Evolutionary conservation across 2,797 vertebrate genomes (phyloP).

Genomic region (Remorina albescens): DNA sequence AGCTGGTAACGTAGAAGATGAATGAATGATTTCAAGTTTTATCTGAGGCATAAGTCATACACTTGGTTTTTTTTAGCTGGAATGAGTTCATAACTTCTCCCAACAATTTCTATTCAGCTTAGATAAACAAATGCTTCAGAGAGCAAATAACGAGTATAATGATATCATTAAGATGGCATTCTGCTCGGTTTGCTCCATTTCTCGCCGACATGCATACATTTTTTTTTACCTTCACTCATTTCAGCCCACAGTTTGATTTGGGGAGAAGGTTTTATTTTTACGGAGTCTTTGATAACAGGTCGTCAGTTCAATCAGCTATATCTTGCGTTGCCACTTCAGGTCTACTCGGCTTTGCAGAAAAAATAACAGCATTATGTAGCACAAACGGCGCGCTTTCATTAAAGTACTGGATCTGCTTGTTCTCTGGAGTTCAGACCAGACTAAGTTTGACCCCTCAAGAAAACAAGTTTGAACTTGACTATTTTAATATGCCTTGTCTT

Average conservation of each 20-base stretch:
- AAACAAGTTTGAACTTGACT: neutral
- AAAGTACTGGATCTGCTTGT: neutral
- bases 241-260: conserved; percentile 20
- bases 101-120: conserved; percentile 46
- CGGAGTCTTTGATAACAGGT: conserved; percentile 7
- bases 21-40: conserved; percentile 44
- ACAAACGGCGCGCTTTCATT: neutral
- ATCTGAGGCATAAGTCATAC: conserved; percentile 37
- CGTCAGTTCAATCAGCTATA: neutral
- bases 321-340: neutral
- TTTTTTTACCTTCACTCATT: conserved; percentile 2
- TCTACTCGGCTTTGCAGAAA: conserved; percentile 5
- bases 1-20: too few species aligned
- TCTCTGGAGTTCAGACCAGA: neutral
- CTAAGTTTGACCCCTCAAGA: neutral
- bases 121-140: conserved; percentile 54
- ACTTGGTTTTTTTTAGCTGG: conserved; percentile 44
- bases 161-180: conserved; percentile 56
- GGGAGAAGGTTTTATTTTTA: conserved; percentile 5
- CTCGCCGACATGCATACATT: conserved; percentile 4
- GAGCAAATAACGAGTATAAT: conserved; percentile 51
- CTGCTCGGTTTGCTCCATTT: conserved; percentile 31
- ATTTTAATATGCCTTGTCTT: neutral
- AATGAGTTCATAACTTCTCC: conserved; percentile 50
- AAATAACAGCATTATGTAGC: neutral